phyloP scores from a whole-genome alignment of 2,797 vertebrate species.

The Threskiornis aethiopicus region DNA sequence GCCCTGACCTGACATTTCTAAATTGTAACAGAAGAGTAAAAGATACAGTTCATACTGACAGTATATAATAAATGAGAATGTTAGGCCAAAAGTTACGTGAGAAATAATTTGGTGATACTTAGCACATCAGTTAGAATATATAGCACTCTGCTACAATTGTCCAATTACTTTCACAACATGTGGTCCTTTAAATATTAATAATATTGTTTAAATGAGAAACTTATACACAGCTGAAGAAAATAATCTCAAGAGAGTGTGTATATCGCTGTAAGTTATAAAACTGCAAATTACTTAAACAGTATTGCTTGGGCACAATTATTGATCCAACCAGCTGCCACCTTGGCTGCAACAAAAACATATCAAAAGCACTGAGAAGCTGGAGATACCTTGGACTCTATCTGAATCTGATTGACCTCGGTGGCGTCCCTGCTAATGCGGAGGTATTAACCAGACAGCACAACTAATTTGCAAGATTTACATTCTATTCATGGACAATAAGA shows the following conservation, averaged over 20 bases:
- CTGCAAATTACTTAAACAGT: background rate
- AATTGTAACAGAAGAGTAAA: background rate
- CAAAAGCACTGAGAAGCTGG: background rate
- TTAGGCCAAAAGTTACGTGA: background rate
- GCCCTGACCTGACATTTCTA: constrained; percentile 45
- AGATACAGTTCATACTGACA: background rate
- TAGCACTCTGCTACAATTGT: background rate
- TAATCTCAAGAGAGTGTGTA: background rate
- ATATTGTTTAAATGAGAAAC: background rate
- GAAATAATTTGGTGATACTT: background rate
- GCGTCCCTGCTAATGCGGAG: background rate
- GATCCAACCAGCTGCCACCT: background rate
- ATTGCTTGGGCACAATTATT: background rate
- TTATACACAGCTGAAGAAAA: background rate
- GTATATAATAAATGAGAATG: background rate
- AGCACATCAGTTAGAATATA: background rate
- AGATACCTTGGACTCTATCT: background rate
- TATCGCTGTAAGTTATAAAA: background rate
- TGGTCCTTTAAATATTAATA: background rate
- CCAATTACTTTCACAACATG: background rate
- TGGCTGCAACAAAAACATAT: background rate
- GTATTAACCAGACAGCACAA: background rate
- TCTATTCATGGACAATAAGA: background rate
- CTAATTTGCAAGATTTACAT: background rate
- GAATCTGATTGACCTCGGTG: background rate